Percentiles rank a stretch among this genome's conserved stretches.
These are phyloP conservation scores for Semaprochilodus insignis DNA, from an alignment of 2,797 vertebrate genomes.

Conservation along the genomic window DNA sequence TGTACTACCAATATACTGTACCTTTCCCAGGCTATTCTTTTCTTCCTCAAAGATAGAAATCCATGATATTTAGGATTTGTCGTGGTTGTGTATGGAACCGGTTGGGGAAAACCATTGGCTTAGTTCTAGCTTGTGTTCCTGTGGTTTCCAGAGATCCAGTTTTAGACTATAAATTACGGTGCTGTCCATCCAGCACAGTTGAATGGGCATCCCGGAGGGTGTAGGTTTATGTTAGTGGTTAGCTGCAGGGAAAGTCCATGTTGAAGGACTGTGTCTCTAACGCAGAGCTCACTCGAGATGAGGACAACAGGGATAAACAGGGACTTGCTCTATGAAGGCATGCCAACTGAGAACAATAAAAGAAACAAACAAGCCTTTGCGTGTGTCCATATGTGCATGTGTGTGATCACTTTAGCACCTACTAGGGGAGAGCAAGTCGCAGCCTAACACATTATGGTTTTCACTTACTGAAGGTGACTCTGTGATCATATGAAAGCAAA, in stretches of 20 bases:
- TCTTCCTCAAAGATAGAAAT: constrained; percentile 32
- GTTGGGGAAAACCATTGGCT: constrained; percentile 47
- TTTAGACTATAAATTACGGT: constrained; percentile 66
- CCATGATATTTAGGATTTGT: constrained; percentile 57
- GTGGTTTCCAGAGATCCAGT: constrained; percentile 51
- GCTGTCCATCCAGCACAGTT: constrained; percentile 48
- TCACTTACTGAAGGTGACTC: neutral
- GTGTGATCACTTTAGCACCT: neutral
- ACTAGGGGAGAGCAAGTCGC: neutral
- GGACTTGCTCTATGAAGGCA: neutral
- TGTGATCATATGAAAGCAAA: too few species aligned
- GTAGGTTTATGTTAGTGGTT: constrained; percentile 47
- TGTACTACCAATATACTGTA: neutral
- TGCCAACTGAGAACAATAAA: neutral
- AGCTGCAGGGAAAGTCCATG: constrained; percentile 11
- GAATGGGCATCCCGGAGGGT: constrained; percentile 41
- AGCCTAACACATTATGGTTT: neutral
- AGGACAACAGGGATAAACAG: neutral
- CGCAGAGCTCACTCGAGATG: neutral
- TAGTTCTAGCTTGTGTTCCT: constrained; percentile 50
- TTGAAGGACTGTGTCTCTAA: neutral
- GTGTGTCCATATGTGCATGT: neutral
- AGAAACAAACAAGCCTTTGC: neutral
- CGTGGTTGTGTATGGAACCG: constrained; percentile 47
- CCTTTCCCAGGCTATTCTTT: constrained; percentile 36